These are phyloP conservation scores for Bufo bufo DNA, from an alignment of 2,113 vertebrate genomes.

Conservation along the genomic window DNA sequence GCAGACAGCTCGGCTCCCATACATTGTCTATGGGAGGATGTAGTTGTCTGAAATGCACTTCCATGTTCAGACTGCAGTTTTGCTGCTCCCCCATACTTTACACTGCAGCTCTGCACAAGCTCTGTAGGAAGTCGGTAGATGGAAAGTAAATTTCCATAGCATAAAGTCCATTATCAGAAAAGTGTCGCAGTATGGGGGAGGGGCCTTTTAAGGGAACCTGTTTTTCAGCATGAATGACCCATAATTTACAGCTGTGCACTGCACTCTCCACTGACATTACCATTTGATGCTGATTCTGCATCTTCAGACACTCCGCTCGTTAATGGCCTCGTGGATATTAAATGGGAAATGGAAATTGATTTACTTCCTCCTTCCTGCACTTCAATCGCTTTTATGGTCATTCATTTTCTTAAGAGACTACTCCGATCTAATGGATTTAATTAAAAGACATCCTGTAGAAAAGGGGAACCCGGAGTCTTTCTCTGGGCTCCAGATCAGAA, in stretches of 20 bases:
- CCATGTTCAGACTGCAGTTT: no score
- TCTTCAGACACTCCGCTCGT: not conserved
- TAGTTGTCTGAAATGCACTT: no score
- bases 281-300: not conserved
- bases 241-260: not conserved
- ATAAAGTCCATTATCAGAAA: no score
- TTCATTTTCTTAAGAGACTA: not conserved
- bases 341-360: slow-evolving; percentile 30
- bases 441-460: not conserved
- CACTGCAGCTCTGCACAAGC: no score
- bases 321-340: slow-evolving; percentile 19
- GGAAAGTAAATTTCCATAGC: no score
- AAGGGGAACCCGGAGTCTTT: not conserved
- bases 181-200: no score
- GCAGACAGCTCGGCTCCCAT: not conserved
- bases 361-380: not conserved
- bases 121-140: no score
- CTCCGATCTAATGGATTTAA: not conserved
- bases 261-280: not conserved
- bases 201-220: not conserved
- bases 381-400: not conserved
- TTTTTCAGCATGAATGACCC: not conserved
- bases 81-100: no score
- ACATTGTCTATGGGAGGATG: no score
- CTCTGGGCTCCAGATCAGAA: not conserved